phyloP scores from a whole-genome alignment of 2,888 invertebrate genomes.

The Keiferia lycopersicella region DNA sequence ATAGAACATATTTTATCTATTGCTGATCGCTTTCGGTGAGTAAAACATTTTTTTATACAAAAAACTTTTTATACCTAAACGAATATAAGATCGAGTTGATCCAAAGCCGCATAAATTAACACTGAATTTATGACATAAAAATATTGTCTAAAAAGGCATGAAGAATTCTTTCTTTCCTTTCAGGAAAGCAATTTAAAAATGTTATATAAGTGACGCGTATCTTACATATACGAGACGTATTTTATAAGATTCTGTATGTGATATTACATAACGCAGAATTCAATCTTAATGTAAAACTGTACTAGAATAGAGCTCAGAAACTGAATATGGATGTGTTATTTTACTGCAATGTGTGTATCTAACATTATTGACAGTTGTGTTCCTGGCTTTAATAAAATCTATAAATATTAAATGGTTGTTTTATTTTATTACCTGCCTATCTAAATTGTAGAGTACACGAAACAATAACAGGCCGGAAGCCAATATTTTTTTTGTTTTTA shows the following conservation, averaged over 20 bases:
- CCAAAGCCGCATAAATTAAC: background rate
- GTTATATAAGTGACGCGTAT: background rate
- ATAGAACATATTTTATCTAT: slow-evolving; percentile 25
- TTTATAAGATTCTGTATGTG: slow-evolving; percentile 12
- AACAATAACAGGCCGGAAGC: no score
- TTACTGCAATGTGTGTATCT: slow-evolving; percentile 48
- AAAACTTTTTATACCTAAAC: slow-evolving; percentile 25
- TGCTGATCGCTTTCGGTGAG: slow-evolving; percentile 24
- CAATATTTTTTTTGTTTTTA: no score
- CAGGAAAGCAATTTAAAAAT: background rate
- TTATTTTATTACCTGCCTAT: slow-evolving; percentile 35
- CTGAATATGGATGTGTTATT: slow-evolving; percentile 35
- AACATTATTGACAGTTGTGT: slow-evolving; percentile 64
- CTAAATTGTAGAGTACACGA: background rate
- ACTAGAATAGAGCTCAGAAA: slow-evolving; percentile 18
- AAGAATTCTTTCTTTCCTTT: no score
- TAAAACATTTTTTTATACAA: slow-evolving; percentile 23
- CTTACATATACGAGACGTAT: background rate
- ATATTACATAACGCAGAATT: slow-evolving; percentile 20
- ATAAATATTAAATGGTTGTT: slow-evolving; percentile 43
- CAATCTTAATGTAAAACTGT: slow-evolving; percentile 14
- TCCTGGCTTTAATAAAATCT: slow-evolving; percentile 76
- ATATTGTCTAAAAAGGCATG: background rate
- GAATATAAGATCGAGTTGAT: slow-evolving; percentile 12
- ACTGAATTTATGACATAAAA: background rate